Conservation (phyloP, 2,888 invertebrate species). For the Dromius quadrimaculatus region DNA sequence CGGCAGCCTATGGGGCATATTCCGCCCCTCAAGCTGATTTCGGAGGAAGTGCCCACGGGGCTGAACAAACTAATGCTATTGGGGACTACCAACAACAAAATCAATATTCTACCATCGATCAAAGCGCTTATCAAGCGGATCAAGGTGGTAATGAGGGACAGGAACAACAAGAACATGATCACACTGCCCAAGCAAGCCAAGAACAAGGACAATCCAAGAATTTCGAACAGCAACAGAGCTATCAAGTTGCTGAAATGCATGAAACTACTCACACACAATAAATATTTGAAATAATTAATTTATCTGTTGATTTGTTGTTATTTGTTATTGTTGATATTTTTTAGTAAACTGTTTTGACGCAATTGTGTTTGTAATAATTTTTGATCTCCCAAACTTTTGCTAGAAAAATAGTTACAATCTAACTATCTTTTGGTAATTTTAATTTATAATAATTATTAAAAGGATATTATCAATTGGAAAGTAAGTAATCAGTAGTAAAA, state of each 20-base stretch:
- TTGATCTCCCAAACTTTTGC: no score
- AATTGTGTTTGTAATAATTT: no score
- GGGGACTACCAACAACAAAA: constrained; percentile 57
- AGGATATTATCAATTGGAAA: no score
- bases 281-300: no score
- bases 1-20: constrained; percentile 61
- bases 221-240: constrained; percentile 48
- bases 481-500: no score
- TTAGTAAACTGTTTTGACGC: constrained; percentile 42
- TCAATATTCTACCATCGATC: constrained; percentile 58
- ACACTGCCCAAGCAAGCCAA: constrained; percentile 47
- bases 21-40: constrained; percentile 61
- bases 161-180: constrained; percentile 42
- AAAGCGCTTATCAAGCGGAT: constrained; percentile 26
- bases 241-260: constrained; percentile 31
- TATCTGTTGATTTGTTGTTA: constrained; percentile 39
- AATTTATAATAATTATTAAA: no score
- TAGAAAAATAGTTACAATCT: no score
- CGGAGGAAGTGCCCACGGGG: constrained; percentile 61
- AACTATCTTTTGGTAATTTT: no score
- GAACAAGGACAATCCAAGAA: constrained; percentile 41
- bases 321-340: constrained; percentile 43
- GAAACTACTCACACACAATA: no score
- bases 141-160: constrained; percentile 31
- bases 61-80: constrained; percentile 60